A percentile compares a stretch with the other conserved stretches of the same genome.
These are phyloP conservation scores for Plotosus lineatus DNA, from an alignment of 2,113 vertebrate genomes.

Conservation along the genomic window DNA sequence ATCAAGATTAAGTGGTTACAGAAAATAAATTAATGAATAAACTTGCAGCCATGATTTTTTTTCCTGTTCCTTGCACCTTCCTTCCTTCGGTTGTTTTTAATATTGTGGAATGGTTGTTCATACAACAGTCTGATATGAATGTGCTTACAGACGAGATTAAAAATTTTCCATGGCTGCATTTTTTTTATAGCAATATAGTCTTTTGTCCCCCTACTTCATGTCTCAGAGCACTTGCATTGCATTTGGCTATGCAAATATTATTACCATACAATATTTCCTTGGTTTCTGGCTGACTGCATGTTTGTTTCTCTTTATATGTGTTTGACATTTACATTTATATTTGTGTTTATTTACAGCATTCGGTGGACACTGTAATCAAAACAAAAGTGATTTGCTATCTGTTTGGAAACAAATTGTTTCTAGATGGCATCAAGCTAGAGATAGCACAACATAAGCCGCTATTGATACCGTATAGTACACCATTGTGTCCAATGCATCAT, in stretches of 20 bases:
- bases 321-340: slow-evolving; percentile 12
- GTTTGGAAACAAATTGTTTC: not conserved
- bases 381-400: not conserved
- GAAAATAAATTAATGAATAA: too few relatives aligned
- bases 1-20: too few relatives aligned
- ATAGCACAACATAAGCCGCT: not conserved
- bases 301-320: slow-evolving; percentile 42
- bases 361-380: not conserved
- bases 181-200: not conserved
- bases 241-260: slow-evolving; percentile 32
- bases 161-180: slow-evolving; percentile 18
- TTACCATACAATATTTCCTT: slow-evolving; percentile 12
- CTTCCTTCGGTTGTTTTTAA: slow-evolving; percentile 20
- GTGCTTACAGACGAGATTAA: slow-evolving; percentile 5
- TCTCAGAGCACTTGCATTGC: slow-evolving; percentile 10
- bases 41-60: slow-evolving; percentile 7
- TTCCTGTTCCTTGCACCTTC: not conserved
- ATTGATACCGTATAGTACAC: too few relatives aligned
- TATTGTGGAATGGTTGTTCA: not conserved
- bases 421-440: not conserved
- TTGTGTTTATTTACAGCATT: not conserved
- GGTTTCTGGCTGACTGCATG: slow-evolving; percentile 7
- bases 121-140: slow-evolving; percentile 2
- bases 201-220: not conserved
- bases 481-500: not conserved